Evolutionary conservation across 2,113 vertebrate species (phyloP), one percentile per base, ranked within the genome.

Genomic region (Stegastes partitus): DNA sequence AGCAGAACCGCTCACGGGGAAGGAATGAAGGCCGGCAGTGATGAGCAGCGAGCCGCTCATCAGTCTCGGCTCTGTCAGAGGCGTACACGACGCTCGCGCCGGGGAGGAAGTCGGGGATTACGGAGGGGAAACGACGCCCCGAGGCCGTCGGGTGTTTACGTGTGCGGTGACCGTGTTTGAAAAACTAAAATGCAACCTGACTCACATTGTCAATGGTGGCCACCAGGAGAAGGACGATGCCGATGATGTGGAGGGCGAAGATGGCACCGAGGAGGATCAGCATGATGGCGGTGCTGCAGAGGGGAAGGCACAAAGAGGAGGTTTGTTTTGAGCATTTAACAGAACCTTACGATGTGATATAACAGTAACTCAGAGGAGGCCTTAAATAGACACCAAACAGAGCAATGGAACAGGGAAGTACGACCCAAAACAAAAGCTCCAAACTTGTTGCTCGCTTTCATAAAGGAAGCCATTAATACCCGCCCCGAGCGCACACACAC

Each of bases 151-250:
- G 18, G n/a, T 28, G 47, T 65, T 16, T 49, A 1, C 18, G 19
- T 18, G 25, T 5, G 0, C 11, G 11, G 47, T 49, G 21, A 4
- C n/a, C 15, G 34, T n/a, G 39, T 18, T n/a, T 12, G 4, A 25
- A n/a, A 68, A 77, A 54, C 34, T 21, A 77, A 23, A 31, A 6
- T 16, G 19, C 5, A 16, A 22, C 37, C 22, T 1, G 3, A 77
- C 92, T 91, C 56, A 93, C 92, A 88, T 93, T 93, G 86, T 92
- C 91, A 34, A 93, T 92, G 11, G 91, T 92, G 18, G 92, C 90
- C 64, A 91, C 90, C 74, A 92, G 83, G 55, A 92, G 90, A 54
- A 90, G 76, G 79, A 92, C 54, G 79, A 93, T 90, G 85, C 59
- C 77, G 0, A 84, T 23, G 55, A 93, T 86, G 84, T 95, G 93